Evolutionary conservation across 2,888 invertebrate species (phyloP).

Genomic region (Beris chalybata): DNA sequence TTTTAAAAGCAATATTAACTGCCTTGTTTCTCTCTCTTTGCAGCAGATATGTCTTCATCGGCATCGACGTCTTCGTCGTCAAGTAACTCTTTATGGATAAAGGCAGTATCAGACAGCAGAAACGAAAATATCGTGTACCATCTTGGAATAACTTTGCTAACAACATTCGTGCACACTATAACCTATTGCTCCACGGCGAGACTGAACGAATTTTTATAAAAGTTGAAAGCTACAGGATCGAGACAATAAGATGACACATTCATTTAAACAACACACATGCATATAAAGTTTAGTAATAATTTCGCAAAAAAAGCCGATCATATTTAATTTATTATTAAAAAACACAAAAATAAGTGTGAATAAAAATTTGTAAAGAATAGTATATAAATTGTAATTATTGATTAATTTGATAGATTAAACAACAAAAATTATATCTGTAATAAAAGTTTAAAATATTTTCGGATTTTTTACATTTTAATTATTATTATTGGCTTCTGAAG

Average conservation of each 20-base stretch:
- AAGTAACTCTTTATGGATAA: slow-evolving; percentile 12
- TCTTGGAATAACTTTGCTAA: slow-evolving; percentile 16
- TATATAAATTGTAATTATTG: too few species aligned
- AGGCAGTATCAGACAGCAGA: slow-evolving; percentile 7
- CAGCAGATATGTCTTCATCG: slow-evolving; percentile 25
- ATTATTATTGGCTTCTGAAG: too few species aligned
- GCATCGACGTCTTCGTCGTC: slow-evolving; percentile 14
- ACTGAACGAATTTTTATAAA: background rate
- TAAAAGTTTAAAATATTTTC: too few species aligned
- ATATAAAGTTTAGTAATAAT: too few species aligned
- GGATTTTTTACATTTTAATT: too few species aligned
- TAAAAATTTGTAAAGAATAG: too few species aligned
- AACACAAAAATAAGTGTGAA: too few species aligned
- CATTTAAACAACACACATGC: background rate
- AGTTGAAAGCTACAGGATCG: background rate
- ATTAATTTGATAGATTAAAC: too few species aligned
- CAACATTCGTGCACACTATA: slow-evolving; percentile 7
- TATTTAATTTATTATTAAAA: background rate
- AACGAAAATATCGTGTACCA: slow-evolving; percentile 11
- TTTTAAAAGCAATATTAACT: too few species aligned
- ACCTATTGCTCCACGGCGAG: slow-evolving; percentile 1
- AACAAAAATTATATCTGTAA: too few species aligned
- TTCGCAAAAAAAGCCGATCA: background rate
- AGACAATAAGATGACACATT: slow-evolving; percentile 13
- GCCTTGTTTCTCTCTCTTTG: background rate